A percentile compares a stretch with the other conserved stretches of the same genome.
Evolutionary conservation across 1,140 invertebrate genomes (phyloP).

Genomic region (Agrilus planipennis): DNA sequence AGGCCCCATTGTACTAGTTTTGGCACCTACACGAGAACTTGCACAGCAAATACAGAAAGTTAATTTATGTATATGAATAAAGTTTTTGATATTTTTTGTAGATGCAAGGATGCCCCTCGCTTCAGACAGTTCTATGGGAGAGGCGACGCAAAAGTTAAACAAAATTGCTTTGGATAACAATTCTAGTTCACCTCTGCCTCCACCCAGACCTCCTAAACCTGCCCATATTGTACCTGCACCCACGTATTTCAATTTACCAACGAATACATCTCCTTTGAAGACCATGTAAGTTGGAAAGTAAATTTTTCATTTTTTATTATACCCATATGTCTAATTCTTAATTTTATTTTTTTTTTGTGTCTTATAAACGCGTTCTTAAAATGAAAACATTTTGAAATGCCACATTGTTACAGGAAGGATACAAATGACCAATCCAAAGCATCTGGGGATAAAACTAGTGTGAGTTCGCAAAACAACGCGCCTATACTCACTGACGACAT

Average conservation of each 20-base stretch:
- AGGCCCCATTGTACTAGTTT: slow-evolving; percentile 83
- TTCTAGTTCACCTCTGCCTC: slow-evolving; percentile 34
- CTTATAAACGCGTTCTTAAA: neutral
- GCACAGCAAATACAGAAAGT: slow-evolving; percentile 96
- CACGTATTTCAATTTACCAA: slow-evolving; percentile 41
- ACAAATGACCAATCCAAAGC: no score
- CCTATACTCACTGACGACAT: slow-evolving; percentile 47
- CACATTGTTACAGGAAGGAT: neutral
- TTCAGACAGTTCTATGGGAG: slow-evolving; percentile 27
- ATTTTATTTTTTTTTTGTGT: neutral
- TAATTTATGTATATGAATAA: no score
- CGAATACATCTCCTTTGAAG: slow-evolving; percentile 12
- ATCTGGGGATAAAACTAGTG: no score
- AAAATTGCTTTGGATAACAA: slow-evolving; percentile 13
- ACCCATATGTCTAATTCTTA: neutral
- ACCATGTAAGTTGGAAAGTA: slow-evolving; percentile 12
- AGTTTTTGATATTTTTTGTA: no score
- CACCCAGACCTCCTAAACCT: slow-evolving; percentile 67
- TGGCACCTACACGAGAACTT: slow-evolving; percentile 92
- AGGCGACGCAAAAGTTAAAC: slow-evolving; percentile 10
- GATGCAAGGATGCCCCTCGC: neutral
- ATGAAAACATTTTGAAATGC: neutral
- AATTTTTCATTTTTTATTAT: neutral
- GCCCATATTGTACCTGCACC: slow-evolving; percentile 41
- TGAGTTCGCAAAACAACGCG: no score